Base-by-base conservation (phyloP, 2,113 vertebrate species). In the Elanoides forficatus region DNA sequence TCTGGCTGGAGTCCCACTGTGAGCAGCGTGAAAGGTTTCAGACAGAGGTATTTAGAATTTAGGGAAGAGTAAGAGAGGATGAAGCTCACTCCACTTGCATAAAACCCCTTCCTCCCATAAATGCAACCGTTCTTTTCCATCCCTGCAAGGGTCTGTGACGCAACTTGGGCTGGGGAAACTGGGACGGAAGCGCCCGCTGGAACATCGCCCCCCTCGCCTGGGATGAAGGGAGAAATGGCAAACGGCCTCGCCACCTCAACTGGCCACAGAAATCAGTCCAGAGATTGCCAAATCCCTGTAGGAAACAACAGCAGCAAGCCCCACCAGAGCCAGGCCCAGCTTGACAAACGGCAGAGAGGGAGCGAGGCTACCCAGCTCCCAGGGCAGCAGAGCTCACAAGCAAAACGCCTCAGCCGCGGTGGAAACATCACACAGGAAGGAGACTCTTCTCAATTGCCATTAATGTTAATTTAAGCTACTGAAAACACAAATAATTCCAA, bases 391-490 rank as follows among this genome's bases (percentile, higher is more conserved):
- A 82, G 76, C 52, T 95, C 67, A 55, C 16, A 56, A 66, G 48
- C n/a, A 72, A 38, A 90, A 80, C 4, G 3, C 47, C 78, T 95
- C 93, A 90, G 67, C 73, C 12, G 4, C 14, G 34, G 72, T 60
- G 91, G 90, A 96, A 96, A 96, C 47, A 92, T 86, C 93, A 90
- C 86, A 95, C 86, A 94, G 93, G 93, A 97, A 95, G 80, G 30
- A 86, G 48, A 63, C 43, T 68, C 87, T 88, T 94, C 71, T 95
- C 4, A 0, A 73, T 40, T 70, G 80, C 71, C 58, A 84, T 76
- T 94, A 92, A 43, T 86, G n/a, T 66, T 90, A 92, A 86, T 78
- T 86, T 78, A 71, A 76, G 47, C 45, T 81, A 78, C 75, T 83
- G 90, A 96, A 94, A 88, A 76, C 55, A 93, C 71, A 91, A 82